Base-by-base conservation (phyloP, 2,888 invertebrate genomes). In the Sinohyriopsis cumingii region DNA sequence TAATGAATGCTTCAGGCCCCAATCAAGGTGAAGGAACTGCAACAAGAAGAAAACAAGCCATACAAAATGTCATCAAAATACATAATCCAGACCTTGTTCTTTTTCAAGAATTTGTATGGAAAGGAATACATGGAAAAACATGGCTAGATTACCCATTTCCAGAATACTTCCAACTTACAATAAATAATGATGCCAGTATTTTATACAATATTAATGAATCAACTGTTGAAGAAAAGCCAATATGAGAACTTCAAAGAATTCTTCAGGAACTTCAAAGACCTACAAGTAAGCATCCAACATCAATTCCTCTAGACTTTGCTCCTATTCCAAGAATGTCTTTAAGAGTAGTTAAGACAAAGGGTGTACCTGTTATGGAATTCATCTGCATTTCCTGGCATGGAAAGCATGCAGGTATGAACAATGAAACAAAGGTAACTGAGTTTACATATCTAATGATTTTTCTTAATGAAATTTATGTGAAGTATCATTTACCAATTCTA, bases 331-430 rank as follows among this genome's bases (percentile, higher is more conserved):
- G 73, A 24, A 76, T 73, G 71, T 71, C 71, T 55, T 20, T 66
- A 15, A 61, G 55, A 57, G 45, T 56, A 24, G 45, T 76, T 9
- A 65, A 61, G 33, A 55, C 68, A 6, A 64, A 56, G 9, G 56
- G 69, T 20, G 55, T 63, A 20, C 68, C 72, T 22, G 55, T 63
- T 56, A 25, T 71, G 28, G 65, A 73, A 20, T 73, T 76, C n/a
- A 69, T 76, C 22, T 73, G 72, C 64, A 69, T 76, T 56, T 76
- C 76, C 5, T 76, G 73, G 76, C 72, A 73, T 24, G 76, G 76
- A 22, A 54, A 57, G 6, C 71, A 60, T n/a, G 63, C 55, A 19
- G 45, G 15, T 15, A 33, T 55, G 57, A 62, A 66, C 28, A 59
- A 63, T 63, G 64, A 67, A 22, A n/a, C 56, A 3, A 60, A 65